Evolutionary conservation across 2,888 invertebrate genomes (phyloP), one percentile per base, ranked within the genome.

Genomic region (Carabus problematicus): DNA sequence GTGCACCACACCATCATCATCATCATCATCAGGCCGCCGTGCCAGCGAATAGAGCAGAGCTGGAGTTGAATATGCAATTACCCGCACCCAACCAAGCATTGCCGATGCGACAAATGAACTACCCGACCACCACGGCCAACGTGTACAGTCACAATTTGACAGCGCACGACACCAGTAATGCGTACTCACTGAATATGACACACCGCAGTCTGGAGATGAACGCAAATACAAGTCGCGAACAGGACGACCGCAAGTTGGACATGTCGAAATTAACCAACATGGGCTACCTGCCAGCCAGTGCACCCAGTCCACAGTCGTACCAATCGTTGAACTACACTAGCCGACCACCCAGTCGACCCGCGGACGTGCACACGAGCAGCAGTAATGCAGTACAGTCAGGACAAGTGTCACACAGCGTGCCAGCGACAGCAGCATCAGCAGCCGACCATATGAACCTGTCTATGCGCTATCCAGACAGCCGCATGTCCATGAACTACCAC

Each of bases 221-320:
- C 7, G 11, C 41, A 9, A 29, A 29, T 6, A n/a, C 14, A 41
- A 11, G 12, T 40, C 60, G 52, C 42, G 61, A 68, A 60, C 6
- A 60, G 43, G 67, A 71, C 0, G 75, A 76, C 41, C 71, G 77
- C 49, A 80, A 79, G 71, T 70, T 80, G 9, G 80, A 81, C 69
- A 77, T 81, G 77, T 76, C 78, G 6, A 80, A 81, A 71, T 81
- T 79, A 67, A 79, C 79, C 4, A 81, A 81, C 71, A 80, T 82
- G 79, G 80, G 80, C 8, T 82, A 81, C 70, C 75, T 77, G 11
- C 45, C 45, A 42, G 16, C 67, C 42, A 8, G 43, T 16, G 8
- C 67, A 6, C 59, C 59, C 42, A 58, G 56, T 12, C 60, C 60
- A 42, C 41, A 60, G 54, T 16, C 67, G 3, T 66, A 66, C 40